phyloP scores from a whole-genome alignment of 1,140 invertebrate genomes.

The Achatina immaculata region DNA sequence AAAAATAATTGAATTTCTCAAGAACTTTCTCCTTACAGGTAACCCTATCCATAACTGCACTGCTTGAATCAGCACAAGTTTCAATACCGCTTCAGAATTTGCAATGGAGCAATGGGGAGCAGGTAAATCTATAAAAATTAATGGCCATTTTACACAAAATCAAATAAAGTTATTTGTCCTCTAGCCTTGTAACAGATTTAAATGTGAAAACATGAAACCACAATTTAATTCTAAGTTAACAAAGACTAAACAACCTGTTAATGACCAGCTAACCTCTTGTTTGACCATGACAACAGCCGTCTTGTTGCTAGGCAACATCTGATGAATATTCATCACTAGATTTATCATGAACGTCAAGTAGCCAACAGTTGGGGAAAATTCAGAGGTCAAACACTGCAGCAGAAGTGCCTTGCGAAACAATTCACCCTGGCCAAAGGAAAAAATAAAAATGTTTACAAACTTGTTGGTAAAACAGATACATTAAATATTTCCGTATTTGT shows the following conservation, averaged over 20 bases:
- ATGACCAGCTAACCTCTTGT: constrained; percentile 50
- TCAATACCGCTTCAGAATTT: too few relatives aligned
- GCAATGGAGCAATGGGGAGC: too few relatives aligned
- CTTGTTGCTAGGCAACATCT: constrained; percentile 53
- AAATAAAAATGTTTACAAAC: neutral
- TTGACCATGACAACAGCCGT: constrained; percentile 53
- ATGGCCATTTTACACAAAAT: too few relatives aligned
- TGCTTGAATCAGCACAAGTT: too few relatives aligned
- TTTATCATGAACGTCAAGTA: constrained; percentile 54
- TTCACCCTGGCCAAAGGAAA: constrained; percentile 55
- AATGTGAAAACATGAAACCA: too few relatives aligned
- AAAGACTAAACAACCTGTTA: too few relatives aligned
- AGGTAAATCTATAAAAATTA: too few relatives aligned
- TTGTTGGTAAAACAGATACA: neutral
- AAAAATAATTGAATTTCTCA: too few relatives aligned
- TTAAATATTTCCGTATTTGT: neutral
- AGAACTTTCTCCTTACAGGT: too few relatives aligned
- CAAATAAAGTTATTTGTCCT: too few relatives aligned
- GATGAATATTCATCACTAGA: constrained; percentile 47
- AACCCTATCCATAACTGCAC: too few relatives aligned
- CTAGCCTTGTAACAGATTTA: too few relatives aligned
- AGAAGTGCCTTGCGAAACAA: constrained; percentile 59
- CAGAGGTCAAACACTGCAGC: constrained; percentile 52
- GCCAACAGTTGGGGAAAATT: constrained; percentile 57
- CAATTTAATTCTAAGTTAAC: neutral